These are phyloP conservation scores for Plestiodon gilberti DNA, from an alignment of 2,113 vertebrate genomes.

Conservation along the genomic window DNA sequence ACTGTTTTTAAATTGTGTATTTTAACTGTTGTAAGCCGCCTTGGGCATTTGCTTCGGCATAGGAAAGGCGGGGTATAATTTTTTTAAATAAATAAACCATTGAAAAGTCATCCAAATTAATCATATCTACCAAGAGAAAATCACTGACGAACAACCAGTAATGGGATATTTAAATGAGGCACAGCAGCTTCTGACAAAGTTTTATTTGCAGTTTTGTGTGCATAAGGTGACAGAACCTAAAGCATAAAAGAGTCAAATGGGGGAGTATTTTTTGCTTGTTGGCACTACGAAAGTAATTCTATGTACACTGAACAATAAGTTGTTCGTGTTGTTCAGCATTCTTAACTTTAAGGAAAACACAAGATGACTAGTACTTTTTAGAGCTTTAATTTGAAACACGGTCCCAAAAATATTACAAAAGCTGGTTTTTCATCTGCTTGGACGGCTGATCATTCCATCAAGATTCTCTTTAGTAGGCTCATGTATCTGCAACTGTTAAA, in stretches of 20 bases:
- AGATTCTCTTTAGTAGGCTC: constrained; percentile 37
- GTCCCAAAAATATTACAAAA: constrained; percentile 69
- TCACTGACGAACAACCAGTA: neutral
- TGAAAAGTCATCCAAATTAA: neutral
- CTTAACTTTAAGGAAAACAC: neutral
- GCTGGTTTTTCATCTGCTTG: constrained; percentile 53
- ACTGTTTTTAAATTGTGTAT: too few relatives aligned
- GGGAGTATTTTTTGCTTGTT: neutral
- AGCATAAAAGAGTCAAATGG: neutral
- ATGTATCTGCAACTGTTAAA: constrained; percentile 44
- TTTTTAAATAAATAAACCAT: too few relatives aligned
- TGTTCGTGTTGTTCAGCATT: neutral
- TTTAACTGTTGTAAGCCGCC: too few relatives aligned
- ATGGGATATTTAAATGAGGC: neutral
- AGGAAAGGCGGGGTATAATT: too few relatives aligned
- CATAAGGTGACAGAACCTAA: neutral
- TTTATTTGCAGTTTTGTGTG: neutral
- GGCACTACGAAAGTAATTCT: neutral
- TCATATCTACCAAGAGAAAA: neutral
- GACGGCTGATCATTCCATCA: constrained; percentile 36
- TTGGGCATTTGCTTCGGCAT: too few relatives aligned
- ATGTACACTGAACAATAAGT: neutral
- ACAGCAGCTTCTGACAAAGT: neutral
- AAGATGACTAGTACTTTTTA: constrained; percentile 44
- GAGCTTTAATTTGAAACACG: constrained; percentile 71